These are phyloP conservation scores for Adelphocoris suturalis DNA, from an alignment of 2,888 invertebrate species.

Conservation along the genomic window DNA sequence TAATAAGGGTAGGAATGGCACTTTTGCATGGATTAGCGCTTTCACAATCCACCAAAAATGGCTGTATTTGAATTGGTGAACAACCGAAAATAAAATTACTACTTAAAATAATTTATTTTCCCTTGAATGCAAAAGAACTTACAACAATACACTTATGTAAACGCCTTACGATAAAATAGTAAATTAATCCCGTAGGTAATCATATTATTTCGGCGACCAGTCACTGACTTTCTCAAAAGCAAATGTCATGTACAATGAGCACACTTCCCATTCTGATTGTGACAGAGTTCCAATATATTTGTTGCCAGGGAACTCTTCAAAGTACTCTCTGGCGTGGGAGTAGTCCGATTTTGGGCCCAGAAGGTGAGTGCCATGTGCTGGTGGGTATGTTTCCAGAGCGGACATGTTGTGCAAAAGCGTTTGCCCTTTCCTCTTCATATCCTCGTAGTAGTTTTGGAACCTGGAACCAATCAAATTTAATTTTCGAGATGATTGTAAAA, in stretches of 20 bases:
- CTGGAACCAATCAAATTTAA: conserved; percentile 74
- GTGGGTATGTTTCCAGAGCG: conserved; percentile 90
- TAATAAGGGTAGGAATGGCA: too few species aligned
- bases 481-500: neutral
- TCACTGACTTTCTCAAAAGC: conserved; percentile 87
- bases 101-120: conserved; percentile 50
- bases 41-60: too few species aligned
- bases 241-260: conserved; percentile 92
- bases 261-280: conserved; percentile 94
- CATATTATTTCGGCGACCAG: conserved; percentile 53
- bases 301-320: conserved; percentile 79
- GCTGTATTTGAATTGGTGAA: neutral
- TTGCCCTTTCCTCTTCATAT: conserved; percentile 81
- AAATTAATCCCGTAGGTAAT: neutral
- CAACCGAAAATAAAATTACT: neutral
- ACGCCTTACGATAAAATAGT: neutral
- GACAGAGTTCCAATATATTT: conserved; percentile 89
- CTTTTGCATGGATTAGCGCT: too few species aligned
- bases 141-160: neutral
- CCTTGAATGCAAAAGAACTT: conserved; percentile 35
- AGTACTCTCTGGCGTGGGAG: conserved; percentile 84
- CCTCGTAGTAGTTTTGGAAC: conserved; percentile 89
- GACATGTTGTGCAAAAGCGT: conserved; percentile 87
- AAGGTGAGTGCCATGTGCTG: conserved; percentile 80
- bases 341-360: conserved; percentile 84